Evolutionary conservation across 2,888 invertebrate genomes (phyloP).

Genomic region (Platycheirus rosarum): DNA sequence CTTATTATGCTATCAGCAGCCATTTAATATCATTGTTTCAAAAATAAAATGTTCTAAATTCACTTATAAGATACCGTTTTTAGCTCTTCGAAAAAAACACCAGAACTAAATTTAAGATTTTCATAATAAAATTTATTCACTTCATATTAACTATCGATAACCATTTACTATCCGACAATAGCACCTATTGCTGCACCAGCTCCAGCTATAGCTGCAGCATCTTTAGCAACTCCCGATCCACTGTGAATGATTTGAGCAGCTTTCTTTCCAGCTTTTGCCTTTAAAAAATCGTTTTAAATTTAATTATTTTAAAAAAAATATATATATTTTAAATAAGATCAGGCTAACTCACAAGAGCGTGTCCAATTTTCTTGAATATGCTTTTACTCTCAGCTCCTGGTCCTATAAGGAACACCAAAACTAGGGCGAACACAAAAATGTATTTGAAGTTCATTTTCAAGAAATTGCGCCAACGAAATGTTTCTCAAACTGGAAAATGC

Average conservation of each 20-base stretch:
- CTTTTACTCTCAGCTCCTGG: slow-evolving; percentile 47
- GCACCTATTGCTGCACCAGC: slow-evolving; percentile 62
- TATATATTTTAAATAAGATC: background rate
- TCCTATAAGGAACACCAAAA: slow-evolving; percentile 46
- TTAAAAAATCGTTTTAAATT: background rate
- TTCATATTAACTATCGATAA: background rate
- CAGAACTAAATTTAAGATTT: too few species aligned
- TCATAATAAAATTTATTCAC: too few species aligned
- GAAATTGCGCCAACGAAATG: background rate
- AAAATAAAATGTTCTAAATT: too few species aligned
- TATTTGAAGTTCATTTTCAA: slow-evolving; percentile 66
- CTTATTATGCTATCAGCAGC: too few species aligned
- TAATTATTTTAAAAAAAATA: background rate
- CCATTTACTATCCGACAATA: slow-evolving; percentile 43
- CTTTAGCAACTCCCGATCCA: slow-evolving; percentile 47
- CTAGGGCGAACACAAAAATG: slow-evolving; percentile 48
- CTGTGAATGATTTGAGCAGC: slow-evolving; percentile 47
- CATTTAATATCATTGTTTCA: too few species aligned
- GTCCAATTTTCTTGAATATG: slow-evolving; percentile 52
- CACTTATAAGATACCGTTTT: too few species aligned
- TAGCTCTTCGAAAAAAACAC: too few species aligned
- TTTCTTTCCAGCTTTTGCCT: slow-evolving; percentile 58
- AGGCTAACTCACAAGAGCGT: slow-evolving; percentile 49
- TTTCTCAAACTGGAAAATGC: too few species aligned
- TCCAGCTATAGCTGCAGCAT: slow-evolving; percentile 53